Conservation (phyloP, 2,888 invertebrate species). For the Colletes collaris region DNA sequence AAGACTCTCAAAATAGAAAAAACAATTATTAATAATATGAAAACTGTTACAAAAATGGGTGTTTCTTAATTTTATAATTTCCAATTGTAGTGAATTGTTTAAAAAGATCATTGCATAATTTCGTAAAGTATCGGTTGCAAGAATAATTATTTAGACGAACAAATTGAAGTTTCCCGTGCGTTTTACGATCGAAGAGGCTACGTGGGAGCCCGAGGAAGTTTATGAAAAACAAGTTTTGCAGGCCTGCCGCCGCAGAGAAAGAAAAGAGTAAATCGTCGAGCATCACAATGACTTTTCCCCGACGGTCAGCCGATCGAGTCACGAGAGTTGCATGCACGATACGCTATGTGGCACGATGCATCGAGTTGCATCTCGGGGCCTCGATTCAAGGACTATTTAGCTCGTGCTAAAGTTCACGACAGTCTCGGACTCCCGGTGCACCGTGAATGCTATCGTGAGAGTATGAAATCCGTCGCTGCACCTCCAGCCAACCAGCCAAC, state of each 20-base stretch:
- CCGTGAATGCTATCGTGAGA: conserved; percentile 7
- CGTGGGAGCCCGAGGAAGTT: conserved; percentile 9
- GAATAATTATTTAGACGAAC: no score
- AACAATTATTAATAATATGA: no score
- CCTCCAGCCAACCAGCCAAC: conserved; percentile 18
- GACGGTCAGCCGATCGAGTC: conserved; percentile 55
- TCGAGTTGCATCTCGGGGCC: conserved; percentile 28
- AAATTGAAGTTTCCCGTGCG: conserved; percentile 9
- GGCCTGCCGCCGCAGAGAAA: neutral
- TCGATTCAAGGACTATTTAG: conserved; percentile 62
- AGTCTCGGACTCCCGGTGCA: conserved; percentile 31
- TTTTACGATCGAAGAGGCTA: neutral
- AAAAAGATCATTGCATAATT: no score
- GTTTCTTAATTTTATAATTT: no score
- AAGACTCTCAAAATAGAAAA: no score
- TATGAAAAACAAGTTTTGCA: neutral
- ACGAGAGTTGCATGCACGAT: conserved; percentile 53
- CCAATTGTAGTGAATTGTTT: no score
- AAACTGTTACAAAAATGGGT: no score
- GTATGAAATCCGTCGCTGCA: conserved; percentile 40
- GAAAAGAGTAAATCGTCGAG: conserved; percentile 25
- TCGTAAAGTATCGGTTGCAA: no score
- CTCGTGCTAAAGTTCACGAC: conserved; percentile 64
- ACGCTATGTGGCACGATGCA: conserved; percentile 7
- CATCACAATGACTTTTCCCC: conserved; percentile 55